Base-by-base conservation (phyloP, 2,797 vertebrate genomes). In the Harpagifer antarcticus region DNA sequence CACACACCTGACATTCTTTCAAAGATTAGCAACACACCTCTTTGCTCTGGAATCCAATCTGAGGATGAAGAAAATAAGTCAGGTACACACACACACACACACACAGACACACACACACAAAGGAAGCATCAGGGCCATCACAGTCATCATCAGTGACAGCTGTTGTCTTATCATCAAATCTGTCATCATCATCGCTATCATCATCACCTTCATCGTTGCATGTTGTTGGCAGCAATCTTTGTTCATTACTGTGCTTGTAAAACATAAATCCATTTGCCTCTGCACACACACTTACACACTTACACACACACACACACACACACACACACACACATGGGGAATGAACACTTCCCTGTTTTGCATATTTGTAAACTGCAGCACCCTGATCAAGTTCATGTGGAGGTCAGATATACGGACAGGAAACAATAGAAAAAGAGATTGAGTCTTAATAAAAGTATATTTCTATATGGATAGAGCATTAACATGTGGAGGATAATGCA, bases 11-110 rank as follows among this genome's bases (percentile, higher is more conserved):
- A 88, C 94, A 96, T 96, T 96, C 94, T 94, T 91, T 77, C 69
- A 88, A 86, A 94, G 94, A 95, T 96, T 95, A 95, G 88, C 88
- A 87, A 89, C 91, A 93, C 92, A 89, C 90, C 87, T 86, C 83
- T 93, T 87, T 88, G 71, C 88, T 88, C 66, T 90, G 87, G 90
- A 94, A 91, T 92, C 79, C 87, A 91, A 88, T 93, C 82, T 75
- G 85, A 66, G 82, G 74, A 77, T 73, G 74, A 89, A 85, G 79
- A 86, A 78, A 88, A 91, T 76, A 82, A 86, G 79, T 86, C 78
- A 89, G 69, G 64, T 76, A 79, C 62, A 76, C 69, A 63, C 76
- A 68, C 77, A 58, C 60, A 84, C 70, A 70, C 65, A 59, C 68
- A 84, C 70, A 70, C 67, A 71, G 68, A 74, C 77, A 68, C 69